Conservation (phyloP, 2,113 vertebrate genomes). For the Dasyurus viverrinus region DNA sequence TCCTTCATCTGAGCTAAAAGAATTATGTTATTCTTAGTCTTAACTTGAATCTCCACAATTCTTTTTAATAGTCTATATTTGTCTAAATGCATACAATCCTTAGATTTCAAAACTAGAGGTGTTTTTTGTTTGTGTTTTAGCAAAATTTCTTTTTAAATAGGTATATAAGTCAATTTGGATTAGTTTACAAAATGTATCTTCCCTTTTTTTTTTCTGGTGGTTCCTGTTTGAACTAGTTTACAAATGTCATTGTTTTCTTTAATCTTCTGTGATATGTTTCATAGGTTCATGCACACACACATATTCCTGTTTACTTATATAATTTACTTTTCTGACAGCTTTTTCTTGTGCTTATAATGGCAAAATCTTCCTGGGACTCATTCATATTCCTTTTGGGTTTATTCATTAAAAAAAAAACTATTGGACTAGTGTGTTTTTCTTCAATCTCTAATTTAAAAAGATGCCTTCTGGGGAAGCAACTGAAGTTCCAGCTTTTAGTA, state of each 20-base stretch:
- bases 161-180: not conserved
- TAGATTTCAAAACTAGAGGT: not conserved
- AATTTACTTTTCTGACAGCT: constrained; percentile 9
- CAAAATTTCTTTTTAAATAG: not conserved
- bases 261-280: not conserved
- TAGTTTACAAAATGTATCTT: not conserved
- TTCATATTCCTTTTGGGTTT: not conserved
- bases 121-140: not conserved
- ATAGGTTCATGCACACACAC: not conserved
- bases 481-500: not conserved
- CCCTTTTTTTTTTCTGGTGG: not conserved
- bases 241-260: not conserved
- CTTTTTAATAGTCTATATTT: not conserved
- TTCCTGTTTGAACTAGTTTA: not conserved
- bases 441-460: constrained; percentile 12
- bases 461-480: not conserved
- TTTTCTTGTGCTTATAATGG: not conserved
- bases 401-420: constrained; percentile 21
- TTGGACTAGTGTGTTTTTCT: not conserved
- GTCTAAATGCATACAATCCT: not conserved
- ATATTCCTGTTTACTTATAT: not conserved
- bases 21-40: not conserved
- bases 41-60: not conserved
- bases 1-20: not conserved
- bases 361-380: constrained; percentile 19